Evolutionary conservation across 1,140 invertebrate genomes (phyloP), one percentile per base, ranked within the genome.

Genomic region (Popillia japonica): DNA sequence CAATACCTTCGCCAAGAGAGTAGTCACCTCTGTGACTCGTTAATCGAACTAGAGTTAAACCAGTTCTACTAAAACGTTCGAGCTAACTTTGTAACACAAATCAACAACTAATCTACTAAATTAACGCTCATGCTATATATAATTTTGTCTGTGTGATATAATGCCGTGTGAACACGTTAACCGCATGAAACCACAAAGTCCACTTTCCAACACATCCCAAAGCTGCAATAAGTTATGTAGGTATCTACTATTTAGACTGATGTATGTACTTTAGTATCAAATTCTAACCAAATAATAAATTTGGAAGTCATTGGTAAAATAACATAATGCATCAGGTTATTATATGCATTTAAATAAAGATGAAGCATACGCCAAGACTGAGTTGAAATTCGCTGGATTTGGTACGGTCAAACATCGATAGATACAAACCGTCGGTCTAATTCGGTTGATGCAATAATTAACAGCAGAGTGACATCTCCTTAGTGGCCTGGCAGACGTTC

Each of bases 391-490:
- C 27, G 27, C 22, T 22, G 11, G 6, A 27, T 22, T 22, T 11
- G 22, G 6, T 17, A 34, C 22, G 61, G 20, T 68, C 61, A 68
- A 68, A 68, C 27, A 68, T 68, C 22, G 61, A 68, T 68, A 68
- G 61, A 2, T 22, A 68, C 61, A 68, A 68, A 68, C 48, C 61
- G 61, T 68, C 61, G 61, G 3, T 68, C 22, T 68, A 68, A 68
- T 68, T 34, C 61, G 40, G 17, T 74, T 40, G 41, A 74, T 74
- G 40, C 72, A 74, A 44, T 74, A 74, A 74, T 74, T 74, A 74
- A 74, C 72, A 41, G 34, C 72, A 34, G 41, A 74, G 14, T 74
- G 72, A 74, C 72, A 44, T 74, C 72, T 74, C 72, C 72, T 74
- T 74, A 74, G 72, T 74, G 72, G 72, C 72, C 72, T 41, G 72